These are phyloP conservation scores for Micrastur ruficollis DNA, from an alignment of 2,797 vertebrate genomes.

Conservation along the genomic window DNA sequence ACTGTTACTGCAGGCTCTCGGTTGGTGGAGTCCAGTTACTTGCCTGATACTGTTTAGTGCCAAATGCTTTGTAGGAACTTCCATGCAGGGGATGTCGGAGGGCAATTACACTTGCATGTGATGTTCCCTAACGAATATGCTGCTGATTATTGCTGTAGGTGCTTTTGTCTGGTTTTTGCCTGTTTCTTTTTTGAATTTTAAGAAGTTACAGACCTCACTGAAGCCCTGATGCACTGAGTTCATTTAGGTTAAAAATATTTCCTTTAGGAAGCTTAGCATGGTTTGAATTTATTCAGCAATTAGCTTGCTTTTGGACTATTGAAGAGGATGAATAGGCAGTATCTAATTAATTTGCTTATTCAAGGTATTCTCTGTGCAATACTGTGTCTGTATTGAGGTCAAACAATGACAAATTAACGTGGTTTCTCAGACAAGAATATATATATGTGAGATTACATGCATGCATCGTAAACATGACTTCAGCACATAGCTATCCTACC, in stretches of 20 bases:
- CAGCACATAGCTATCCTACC: neutral
- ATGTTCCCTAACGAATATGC: neutral
- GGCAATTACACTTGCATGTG: neutral
- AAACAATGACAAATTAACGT: neutral
- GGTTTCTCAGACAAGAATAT: neutral
- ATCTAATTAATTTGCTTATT: neutral
- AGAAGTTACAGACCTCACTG: neutral
- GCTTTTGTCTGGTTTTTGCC: neutral
- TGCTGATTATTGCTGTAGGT: neutral
- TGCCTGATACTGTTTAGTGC: rapidly evolving
- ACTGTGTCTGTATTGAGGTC: neutral
- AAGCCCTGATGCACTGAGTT: neutral
- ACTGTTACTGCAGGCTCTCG: neutral
- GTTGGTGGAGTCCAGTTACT: too few relatives aligned
- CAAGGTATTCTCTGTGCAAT: neutral
- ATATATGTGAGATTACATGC: neutral
- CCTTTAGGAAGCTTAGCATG: neutral
- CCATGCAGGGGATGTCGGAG: neutral
- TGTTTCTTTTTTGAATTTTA: neutral
- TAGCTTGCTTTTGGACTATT: neutral
- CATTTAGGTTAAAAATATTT: neutral
- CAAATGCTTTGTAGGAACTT: neutral
- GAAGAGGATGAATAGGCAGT: neutral
- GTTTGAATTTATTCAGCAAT: neutral
- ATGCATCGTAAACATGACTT: neutral